phyloP scores from a whole-genome alignment of 2,888 invertebrate species.

The Lasius fuliginosus region DNA sequence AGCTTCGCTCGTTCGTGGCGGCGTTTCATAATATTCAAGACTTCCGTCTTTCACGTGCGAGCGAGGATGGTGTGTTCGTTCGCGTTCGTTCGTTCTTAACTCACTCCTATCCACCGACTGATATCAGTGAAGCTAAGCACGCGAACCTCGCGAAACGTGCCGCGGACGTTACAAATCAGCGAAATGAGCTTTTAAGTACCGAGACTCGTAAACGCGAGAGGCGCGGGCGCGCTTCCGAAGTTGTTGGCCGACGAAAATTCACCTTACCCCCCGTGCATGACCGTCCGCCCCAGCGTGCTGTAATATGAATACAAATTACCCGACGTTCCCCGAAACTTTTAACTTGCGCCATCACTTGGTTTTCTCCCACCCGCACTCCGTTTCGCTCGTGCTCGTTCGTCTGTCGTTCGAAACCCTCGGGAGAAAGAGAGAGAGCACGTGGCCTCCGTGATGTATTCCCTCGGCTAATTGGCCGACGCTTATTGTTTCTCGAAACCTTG shows the following conservation, averaged over 20 bases:
- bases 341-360: constrained; percentile 44
- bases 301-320: constrained; percentile 67
- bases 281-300: constrained; percentile 16
- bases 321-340: constrained; percentile 49
- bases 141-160: constrained; percentile 59
- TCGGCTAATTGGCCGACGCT: constrained; percentile 58
- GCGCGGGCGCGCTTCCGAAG: constrained; percentile 49
- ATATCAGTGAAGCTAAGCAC: constrained; percentile 63
- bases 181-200: constrained; percentile 68
- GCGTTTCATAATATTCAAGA: constrained; percentile 63
- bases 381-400: not conserved
- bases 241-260: constrained; percentile 54
- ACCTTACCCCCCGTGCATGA: constrained; percentile 26
- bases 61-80: not conserved
- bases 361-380: constrained; percentile 10
- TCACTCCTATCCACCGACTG: constrained; percentile 30
- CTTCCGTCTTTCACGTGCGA: constrained; percentile 19
- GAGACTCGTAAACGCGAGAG: constrained; percentile 58
- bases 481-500: constrained; percentile 59
- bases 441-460: constrained; percentile 24
- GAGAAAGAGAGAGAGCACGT: too few relatives aligned
- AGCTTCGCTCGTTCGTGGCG: constrained; percentile 34
- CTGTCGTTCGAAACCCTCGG: not conserved
- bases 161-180: constrained; percentile 64
- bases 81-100: not conserved